Percentiles rank a stretch among this genome's conserved stretches.
These are phyloP conservation scores for human DNA, from an alignment of 2,113 vertebrate genomes.

Conservation along the genomic window GRCh38 chr2:109230501-109231000, in stretches of 20 bases:
- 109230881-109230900: neutral
- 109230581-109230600: no score
- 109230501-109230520: no score
- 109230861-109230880: neutral
- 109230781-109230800: neutral
- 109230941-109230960: conserved; percentile 81
- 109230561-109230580: no score
- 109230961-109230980: conserved; percentile 74
- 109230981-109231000: conserved; percentile 72
- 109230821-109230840: neutral
- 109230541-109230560: no score
- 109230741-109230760: neutral
- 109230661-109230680: neutral
- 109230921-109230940: conserved; percentile 56
- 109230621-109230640: neutral
- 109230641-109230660: neutral
- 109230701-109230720: neutral
- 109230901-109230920: conserved; percentile 61
- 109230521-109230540: no score
- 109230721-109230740: neutral
- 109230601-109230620: no score
- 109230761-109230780: neutral
- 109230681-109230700: neutral
- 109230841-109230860: neutral
- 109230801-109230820: conserved; percentile 29